These are phyloP conservation scores for Elephas maximus DNA, from an alignment of 2,113 vertebrate genomes.

Conservation along the genomic window DNA sequence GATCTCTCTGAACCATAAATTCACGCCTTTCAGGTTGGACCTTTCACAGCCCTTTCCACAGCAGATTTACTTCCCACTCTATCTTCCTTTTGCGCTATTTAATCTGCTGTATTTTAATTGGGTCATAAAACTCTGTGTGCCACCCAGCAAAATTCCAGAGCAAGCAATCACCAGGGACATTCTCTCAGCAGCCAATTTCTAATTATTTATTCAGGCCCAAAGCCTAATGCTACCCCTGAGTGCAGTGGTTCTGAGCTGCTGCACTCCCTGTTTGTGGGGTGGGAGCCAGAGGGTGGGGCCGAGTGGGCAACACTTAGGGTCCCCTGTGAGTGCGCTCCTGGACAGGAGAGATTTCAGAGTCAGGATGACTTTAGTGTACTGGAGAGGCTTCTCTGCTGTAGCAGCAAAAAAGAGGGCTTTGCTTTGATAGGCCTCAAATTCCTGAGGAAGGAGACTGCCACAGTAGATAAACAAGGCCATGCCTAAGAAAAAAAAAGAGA, in stretches of 20 bases:
- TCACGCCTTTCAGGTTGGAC: constrained; percentile 61
- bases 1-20: constrained; percentile 73
- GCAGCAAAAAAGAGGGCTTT: background rate
- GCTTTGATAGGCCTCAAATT: background rate
- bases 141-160: constrained; percentile 84
- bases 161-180: constrained; percentile 80
- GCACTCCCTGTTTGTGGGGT: background rate
- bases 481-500: background rate
- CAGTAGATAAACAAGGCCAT: background rate
- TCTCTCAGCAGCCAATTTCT: constrained; percentile 81
- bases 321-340: background rate
- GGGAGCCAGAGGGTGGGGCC: background rate
- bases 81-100: constrained; percentile 78
- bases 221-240: constrained; percentile 76
- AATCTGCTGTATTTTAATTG: constrained; percentile 85
- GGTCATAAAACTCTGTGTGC: constrained; percentile 84
- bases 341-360: background rate
- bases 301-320: background rate
- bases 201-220: constrained; percentile 83
- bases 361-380: background rate
- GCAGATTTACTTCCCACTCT: constrained; percentile 77
- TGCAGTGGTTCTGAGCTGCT: constrained; percentile 41
- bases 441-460: constrained; percentile 17
- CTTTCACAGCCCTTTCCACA: constrained; percentile 70
- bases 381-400: background rate